Conservation (phyloP, 23 tunicate species). For the Halocynthia aurantium region DNA sequence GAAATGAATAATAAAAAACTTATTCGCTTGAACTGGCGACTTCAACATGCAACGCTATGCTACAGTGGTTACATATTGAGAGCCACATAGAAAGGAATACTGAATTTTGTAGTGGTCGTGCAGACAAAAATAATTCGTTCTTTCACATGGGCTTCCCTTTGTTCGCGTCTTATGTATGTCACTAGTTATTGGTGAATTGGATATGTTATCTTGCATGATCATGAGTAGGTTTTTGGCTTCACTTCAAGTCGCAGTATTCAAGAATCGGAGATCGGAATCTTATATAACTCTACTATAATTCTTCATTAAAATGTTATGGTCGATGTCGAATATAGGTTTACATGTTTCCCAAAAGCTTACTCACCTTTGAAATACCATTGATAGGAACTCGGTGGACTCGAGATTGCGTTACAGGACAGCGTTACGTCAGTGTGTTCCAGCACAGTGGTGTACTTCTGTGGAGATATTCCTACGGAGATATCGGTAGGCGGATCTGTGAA, state of each 20-base stretch:
- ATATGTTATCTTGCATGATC: too few species aligned
- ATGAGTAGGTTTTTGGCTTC: too few species aligned
- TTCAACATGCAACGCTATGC: too few species aligned
- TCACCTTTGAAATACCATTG: conserved; percentile 71
- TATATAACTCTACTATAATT: background rate
- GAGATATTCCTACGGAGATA: conserved; percentile 10
- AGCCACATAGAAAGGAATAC: too few species aligned
- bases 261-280: background rate
- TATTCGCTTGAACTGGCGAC: too few species aligned
- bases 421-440: conserved; percentile 37
- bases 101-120: too few species aligned
- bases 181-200: too few species aligned
- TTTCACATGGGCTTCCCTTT: too few species aligned
- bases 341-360: background rate
- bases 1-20: background rate
- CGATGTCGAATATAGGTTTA: background rate
- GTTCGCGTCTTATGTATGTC: too few species aligned
- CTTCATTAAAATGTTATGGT: background rate
- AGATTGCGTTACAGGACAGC: conserved; percentile 28
- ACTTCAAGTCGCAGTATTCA: background rate
- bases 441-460: conserved; percentile 25
- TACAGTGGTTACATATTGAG: too few species aligned
- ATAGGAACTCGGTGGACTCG: conserved; percentile 43
- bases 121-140: too few species aligned
- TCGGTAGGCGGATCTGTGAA: conserved; percentile 34